These are phyloP conservation scores for Colistium nudipinnis DNA, from an alignment of 2,113 vertebrate genomes.

Conservation along the genomic window DNA sequence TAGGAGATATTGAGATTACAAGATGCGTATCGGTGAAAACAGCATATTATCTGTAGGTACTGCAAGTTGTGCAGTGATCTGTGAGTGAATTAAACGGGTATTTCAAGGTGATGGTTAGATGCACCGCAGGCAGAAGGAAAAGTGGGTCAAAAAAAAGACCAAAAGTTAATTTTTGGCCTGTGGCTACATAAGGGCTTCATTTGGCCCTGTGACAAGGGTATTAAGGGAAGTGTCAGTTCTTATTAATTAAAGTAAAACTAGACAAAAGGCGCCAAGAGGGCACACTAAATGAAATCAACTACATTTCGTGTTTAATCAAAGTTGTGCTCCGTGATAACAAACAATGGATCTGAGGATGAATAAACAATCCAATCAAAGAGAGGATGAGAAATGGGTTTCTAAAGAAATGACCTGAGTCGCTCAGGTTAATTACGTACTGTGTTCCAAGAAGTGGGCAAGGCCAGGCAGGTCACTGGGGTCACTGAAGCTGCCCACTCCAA, in stretches of 20 bases:
- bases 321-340: not conserved
- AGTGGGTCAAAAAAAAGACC: conserved; percentile 33
- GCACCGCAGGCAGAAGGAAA: conserved; percentile 6
- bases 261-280: conserved; percentile 27
- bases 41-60: not conserved
- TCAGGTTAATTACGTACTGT: conserved; percentile 85
- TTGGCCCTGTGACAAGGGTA: conserved; percentile 15
- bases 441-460: conserved; percentile 98
- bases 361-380: conserved; percentile 12
- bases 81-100: not conserved
- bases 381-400: not conserved
- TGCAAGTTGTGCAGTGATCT: not conserved
- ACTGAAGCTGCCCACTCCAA: conserved; percentile 96
- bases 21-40: not conserved
- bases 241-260: conserved; percentile 29
- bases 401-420: not conserved
- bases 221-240: conserved; percentile 47
- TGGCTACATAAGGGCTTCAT: conserved; percentile 16
- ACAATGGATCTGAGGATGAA: not conserved
- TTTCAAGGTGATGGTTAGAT: conserved; percentile 29
- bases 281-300: conserved; percentile 13
- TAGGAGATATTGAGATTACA: not conserved
- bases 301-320: conserved; percentile 8
- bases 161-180: conserved; percentile 11
- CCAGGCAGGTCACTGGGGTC: conserved; percentile 95